phyloP scores from a whole-genome alignment of 2,797 vertebrate species.

The Neosalanx taihuensis region DNA sequence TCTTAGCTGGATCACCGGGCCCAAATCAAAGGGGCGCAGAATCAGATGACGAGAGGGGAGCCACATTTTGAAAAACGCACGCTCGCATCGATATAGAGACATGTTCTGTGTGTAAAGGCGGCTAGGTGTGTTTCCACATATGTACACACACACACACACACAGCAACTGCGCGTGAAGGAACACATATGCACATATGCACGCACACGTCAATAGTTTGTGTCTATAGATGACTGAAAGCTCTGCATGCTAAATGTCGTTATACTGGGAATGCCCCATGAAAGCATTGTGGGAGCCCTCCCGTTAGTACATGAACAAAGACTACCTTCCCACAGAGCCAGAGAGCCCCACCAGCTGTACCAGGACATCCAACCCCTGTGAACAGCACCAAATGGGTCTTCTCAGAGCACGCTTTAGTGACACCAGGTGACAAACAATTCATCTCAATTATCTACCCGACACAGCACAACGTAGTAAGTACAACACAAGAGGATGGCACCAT shows the following conservation, averaged over 20 bases:
- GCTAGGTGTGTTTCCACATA: conserved; percentile 24
- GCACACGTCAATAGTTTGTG: too few species aligned
- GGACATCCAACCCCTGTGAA: not conserved
- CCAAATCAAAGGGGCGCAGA: conserved; percentile 77
- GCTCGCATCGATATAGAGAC: conserved; percentile 32
- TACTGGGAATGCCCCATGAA: not conserved
- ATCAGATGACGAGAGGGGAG: conserved; percentile 60
- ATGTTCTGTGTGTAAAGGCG: conserved; percentile 32
- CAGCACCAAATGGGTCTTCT: not conserved
- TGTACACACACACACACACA: conserved; percentile 4
- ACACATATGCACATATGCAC: not conserved
- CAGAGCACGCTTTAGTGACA: not conserved
- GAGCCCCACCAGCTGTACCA: not conserved
- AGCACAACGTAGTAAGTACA: not conserved
- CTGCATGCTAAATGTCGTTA: not conserved
- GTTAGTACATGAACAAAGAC: not conserved
- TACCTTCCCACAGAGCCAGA: not conserved
- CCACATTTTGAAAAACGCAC: conserved; percentile 53
- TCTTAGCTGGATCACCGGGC: conserved; percentile 76
- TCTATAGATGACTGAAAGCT: not conserved
- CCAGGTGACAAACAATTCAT: not conserved
- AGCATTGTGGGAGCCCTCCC: not conserved
- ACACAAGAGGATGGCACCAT: not conserved
- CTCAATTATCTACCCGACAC: not conserved
- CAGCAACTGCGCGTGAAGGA: not conserved